These are phyloP conservation scores for Malurus leucopterus DNA, from an alignment of 2,797 vertebrate species.

Conservation along the genomic window DNA sequence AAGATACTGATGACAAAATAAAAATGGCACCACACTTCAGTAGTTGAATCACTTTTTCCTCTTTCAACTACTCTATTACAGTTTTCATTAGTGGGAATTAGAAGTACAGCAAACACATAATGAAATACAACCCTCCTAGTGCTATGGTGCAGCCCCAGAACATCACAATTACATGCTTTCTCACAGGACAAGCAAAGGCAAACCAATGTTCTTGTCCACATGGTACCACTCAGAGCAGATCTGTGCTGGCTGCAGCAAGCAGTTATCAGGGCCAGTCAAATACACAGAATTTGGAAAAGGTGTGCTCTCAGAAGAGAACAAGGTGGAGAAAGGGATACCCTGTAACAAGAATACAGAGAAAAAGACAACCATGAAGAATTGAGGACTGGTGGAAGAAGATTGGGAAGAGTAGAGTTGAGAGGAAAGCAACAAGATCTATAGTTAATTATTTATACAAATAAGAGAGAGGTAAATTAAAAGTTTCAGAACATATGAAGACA, in stretches of 20 bases:
- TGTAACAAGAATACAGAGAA: neutral
- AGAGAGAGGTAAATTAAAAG: neutral
- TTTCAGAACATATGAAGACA: neutral
- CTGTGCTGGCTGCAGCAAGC: neutral
- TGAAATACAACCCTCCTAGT: neutral
- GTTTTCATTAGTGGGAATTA: slow-evolving; percentile 34
- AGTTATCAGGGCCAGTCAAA: neutral
- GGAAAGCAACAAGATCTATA: neutral
- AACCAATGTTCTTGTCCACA: neutral
- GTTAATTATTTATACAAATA: neutral
- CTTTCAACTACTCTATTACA: neutral
- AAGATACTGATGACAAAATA: neutral
- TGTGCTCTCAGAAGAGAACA: neutral
- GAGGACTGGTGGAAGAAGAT: rapidly evolving
- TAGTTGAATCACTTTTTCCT: neutral
- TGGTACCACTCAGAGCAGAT: neutral
- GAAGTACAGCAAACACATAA: slow-evolving; percentile 20
- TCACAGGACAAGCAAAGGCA: neutral
- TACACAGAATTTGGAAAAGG: neutral
- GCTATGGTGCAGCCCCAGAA: neutral
- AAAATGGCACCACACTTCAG: neutral
- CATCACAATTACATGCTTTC: neutral
- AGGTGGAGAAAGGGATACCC: neutral
- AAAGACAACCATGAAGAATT: neutral
- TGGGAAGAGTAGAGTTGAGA: neutral